These are phyloP conservation scores for Opisthograptis luteolata DNA, from an alignment of 2,888 invertebrate species.

Conservation along the genomic window DNA sequence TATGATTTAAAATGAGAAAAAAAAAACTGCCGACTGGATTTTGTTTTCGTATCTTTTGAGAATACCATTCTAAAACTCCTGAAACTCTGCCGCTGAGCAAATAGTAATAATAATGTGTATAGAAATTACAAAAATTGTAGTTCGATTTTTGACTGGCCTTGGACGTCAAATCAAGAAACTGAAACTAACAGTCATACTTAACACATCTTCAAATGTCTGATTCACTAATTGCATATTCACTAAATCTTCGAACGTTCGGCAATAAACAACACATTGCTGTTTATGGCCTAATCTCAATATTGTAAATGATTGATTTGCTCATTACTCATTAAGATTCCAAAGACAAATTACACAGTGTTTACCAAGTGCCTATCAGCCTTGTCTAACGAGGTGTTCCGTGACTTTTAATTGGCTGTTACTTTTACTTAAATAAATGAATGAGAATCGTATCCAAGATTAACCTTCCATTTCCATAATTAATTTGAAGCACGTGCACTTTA, in stretches of 20 bases:
- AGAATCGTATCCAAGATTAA: constrained; percentile 58
- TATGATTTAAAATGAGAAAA: neutral
- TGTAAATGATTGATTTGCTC: no score
- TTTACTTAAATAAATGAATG: constrained; percentile 72
- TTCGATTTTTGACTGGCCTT: constrained; percentile 35
- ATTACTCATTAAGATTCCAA: constrained; percentile 25
- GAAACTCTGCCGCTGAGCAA: no score
- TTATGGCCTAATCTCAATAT: no score
- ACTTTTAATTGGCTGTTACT: constrained; percentile 74
- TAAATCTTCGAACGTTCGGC: constrained; percentile 4
- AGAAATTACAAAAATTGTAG: no score
- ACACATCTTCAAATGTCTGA: no score
- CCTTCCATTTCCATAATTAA: constrained; percentile 61
- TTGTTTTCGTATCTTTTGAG: no score
- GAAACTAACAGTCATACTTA: no score
- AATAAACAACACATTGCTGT: constrained; percentile 8
- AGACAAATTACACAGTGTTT: constrained; percentile 38
- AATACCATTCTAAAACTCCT: no score
- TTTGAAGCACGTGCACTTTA: constrained; percentile 52
- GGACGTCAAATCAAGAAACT: constrained; percentile 3
- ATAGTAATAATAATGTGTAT: no score
- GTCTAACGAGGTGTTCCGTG: constrained; percentile 59
- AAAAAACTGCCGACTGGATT: no score
- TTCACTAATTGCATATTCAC: no score
- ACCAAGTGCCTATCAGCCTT: constrained; percentile 66